phyloP scores from a whole-genome alignment of 2,113 vertebrate genomes.

The Lagenorhynchus albirostris region DNA sequence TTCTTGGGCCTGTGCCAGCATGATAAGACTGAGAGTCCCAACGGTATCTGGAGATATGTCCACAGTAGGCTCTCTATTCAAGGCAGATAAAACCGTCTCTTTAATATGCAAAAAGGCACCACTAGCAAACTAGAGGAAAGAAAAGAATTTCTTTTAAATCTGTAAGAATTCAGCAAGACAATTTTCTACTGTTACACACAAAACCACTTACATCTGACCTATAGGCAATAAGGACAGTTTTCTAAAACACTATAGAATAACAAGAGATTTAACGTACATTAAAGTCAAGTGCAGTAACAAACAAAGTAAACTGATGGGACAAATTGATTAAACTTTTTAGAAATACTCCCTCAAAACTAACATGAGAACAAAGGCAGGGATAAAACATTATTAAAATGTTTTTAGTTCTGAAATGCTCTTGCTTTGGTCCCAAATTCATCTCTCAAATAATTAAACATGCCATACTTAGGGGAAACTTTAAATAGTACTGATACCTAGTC shows the following conservation, averaged over 20 bases:
- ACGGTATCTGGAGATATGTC: slow-evolving; percentile 97
- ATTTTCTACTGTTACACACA: slow-evolving; percentile 36
- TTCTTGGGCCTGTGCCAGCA: slow-evolving; percentile 99
- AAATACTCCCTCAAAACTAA: slow-evolving; percentile 14
- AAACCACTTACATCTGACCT: neutral
- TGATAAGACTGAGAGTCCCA: slow-evolving; percentile 95
- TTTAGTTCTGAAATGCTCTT: slow-evolving; percentile 2
- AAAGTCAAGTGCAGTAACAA: neutral
- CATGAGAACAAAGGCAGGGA: neutral
- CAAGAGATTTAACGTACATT: slow-evolving; percentile 16
- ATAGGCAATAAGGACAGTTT: neutral
- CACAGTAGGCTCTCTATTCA: slow-evolving; percentile 96
- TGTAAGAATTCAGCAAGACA: neutral
- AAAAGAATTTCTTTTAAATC: slow-evolving; percentile 22
- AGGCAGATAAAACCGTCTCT: slow-evolving; percentile 94
- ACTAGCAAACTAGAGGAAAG: slow-evolving; percentile 89
- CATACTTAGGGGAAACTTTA: neutral
- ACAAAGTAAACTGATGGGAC: neutral
- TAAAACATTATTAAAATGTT: neutral
- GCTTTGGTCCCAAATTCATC: neutral
- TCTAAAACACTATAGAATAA: neutral
- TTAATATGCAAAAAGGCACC: slow-evolving; percentile 98
- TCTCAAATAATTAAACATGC: neutral
- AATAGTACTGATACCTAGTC: neutral
- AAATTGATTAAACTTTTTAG: neutral